These are phyloP conservation scores for Psophia crepitans DNA, from an alignment of 2,113 vertebrate species.

Conservation along the genomic window DNA sequence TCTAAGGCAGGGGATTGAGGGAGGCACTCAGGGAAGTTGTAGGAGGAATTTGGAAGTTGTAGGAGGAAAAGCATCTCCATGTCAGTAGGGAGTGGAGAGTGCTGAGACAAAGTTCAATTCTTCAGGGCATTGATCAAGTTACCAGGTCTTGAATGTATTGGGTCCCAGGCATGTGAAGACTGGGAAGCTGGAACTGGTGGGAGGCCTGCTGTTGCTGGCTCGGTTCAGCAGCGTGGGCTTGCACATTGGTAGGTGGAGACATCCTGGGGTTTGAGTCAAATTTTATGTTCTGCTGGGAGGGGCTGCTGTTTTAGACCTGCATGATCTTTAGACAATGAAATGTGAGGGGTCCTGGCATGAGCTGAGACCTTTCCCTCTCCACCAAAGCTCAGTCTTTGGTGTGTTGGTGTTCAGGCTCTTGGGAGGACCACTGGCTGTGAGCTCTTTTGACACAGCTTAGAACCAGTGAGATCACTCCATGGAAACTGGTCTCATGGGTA, in stretches of 20 bases:
- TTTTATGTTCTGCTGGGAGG: not conserved
- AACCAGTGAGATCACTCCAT: not conserved
- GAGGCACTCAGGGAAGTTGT: conserved; percentile 46
- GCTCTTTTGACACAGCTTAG: not conserved
- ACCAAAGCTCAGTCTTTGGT: not conserved
- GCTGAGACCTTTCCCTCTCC: not conserved
- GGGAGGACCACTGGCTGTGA: not conserved
- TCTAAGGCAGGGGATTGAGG: not conserved
- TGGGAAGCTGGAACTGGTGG: not conserved
- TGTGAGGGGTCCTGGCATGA: not conserved
- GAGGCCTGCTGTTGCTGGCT: not conserved
- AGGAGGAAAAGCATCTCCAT: conserved; percentile 24
- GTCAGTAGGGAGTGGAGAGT: not conserved
- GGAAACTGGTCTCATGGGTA: not conserved
- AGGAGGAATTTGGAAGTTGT: conserved; percentile 21
- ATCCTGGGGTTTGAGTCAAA: not conserved
- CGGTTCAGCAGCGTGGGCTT: not conserved
- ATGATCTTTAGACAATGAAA: not conserved
- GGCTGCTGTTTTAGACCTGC: not conserved
- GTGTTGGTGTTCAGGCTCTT: not conserved
- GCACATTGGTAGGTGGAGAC: not conserved
- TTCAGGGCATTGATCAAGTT: not conserved
- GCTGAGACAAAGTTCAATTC: not conserved
- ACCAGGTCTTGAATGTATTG: not conserved
- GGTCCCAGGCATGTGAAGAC: not conserved